Percentiles rank a stretch among this genome's conserved stretches.
phyloP scores from a whole-genome alignment of 2,113 vertebrate species.

The Corynorhinus townsendii region DNA sequence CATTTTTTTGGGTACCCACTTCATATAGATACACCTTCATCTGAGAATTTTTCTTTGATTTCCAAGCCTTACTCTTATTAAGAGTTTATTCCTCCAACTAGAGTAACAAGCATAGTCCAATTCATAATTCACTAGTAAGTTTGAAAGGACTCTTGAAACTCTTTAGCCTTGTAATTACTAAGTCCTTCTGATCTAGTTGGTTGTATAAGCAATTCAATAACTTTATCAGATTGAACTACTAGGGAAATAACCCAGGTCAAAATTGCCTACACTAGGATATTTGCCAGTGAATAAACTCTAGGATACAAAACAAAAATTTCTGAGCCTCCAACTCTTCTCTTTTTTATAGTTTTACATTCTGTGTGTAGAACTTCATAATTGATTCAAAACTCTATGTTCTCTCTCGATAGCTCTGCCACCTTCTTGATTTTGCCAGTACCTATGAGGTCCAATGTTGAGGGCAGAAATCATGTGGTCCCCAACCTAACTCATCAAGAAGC shows the following conservation, averaged over 20 bases:
- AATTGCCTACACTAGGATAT: background rate
- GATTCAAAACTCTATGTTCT: background rate
- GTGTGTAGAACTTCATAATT: background rate
- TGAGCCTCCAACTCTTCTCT: background rate
- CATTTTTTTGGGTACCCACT: background rate
- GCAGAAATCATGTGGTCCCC: fast-evolving
- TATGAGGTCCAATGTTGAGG: background rate
- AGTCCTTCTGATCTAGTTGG: background rate
- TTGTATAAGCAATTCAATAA: background rate
- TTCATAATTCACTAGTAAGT: background rate
- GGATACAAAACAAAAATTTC: background rate
- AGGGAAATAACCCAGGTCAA: background rate
- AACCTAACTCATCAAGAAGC: background rate
- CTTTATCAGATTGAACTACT: background rate
- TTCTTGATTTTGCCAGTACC: background rate
- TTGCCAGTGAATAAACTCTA: background rate
- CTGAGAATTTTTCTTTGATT: background rate
- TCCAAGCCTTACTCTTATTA: background rate
- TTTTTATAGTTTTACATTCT: background rate
- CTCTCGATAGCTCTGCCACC: background rate
- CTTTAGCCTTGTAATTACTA: background rate
- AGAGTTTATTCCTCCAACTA: background rate
- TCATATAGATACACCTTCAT: background rate
- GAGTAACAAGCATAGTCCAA: background rate
- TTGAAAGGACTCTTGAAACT: background rate